Conservation (phyloP, 2,113 vertebrate species). For the Anguilla rostrata region DNA sequence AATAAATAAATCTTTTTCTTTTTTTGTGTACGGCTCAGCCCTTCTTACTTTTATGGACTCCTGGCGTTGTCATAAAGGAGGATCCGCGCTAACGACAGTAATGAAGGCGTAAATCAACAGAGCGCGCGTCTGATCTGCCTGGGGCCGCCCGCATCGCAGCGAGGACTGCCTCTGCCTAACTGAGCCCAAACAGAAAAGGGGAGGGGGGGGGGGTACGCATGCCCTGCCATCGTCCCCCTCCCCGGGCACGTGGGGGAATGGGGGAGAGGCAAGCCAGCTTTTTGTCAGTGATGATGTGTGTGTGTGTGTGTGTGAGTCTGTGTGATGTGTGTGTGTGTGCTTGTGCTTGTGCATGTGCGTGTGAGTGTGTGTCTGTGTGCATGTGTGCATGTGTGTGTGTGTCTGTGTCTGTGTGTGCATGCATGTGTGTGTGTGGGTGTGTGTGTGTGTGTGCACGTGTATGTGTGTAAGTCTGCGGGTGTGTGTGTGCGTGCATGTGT, state of each 20-base stretch:
- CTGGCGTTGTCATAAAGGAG: slow-evolving; percentile 55
- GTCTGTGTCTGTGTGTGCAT: no score
- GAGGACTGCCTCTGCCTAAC: slow-evolving; percentile 54
- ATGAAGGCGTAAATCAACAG: slow-evolving; percentile 65
- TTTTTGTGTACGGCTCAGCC: neutral
- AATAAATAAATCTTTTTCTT: no score
- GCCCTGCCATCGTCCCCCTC: slow-evolving; percentile 39
- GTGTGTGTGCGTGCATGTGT: no score
- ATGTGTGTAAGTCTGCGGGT: no score
- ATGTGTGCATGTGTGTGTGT: no score
- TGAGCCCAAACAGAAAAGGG: slow-evolving; percentile 50
- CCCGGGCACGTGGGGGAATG: slow-evolving; percentile 4
- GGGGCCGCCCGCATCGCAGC: no score
- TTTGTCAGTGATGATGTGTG: slow-evolving; percentile 30
- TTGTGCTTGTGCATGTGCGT: neutral
- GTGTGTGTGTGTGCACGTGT: no score
- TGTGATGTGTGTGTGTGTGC: slow-evolving; percentile 20
- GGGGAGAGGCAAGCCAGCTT: slow-evolving; percentile 18
- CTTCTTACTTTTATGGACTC: slow-evolving; percentile 52
- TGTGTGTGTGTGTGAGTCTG: neutral
- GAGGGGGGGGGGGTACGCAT: slow-evolving; percentile 58
- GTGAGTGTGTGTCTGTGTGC: no score
- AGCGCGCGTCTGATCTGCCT: slow-evolving; percentile 55
- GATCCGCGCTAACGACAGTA: slow-evolving; percentile 62
- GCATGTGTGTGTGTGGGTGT: no score